These are phyloP conservation scores for Entomobrya proxima DNA, from an alignment of 2,888 invertebrate species.

Conservation along the genomic window DNA sequence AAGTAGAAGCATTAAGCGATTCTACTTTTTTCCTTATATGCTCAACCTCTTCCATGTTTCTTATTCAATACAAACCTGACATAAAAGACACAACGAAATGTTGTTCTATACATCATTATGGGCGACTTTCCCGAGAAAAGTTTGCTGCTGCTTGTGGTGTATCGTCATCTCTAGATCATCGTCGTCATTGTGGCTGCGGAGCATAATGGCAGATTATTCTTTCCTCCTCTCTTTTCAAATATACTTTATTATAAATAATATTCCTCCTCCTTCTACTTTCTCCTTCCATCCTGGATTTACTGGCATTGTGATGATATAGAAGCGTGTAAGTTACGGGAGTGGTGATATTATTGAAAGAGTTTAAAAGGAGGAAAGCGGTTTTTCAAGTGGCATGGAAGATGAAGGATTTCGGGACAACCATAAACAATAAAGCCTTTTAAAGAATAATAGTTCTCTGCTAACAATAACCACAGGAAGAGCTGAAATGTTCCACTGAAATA, in stretches of 20 bases:
- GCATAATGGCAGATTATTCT: conserved; percentile 55
- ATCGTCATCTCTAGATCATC: neutral
- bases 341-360: neutral
- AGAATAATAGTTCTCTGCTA: neutral
- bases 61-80: neutral
- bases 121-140: neutral
- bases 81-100: neutral
- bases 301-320: neutral
- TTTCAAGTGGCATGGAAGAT: neutral
- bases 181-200: conserved; percentile 23
- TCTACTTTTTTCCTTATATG: conserved; percentile 21
- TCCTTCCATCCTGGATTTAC: conserved; percentile 44
- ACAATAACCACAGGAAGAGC: neutral
- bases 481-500: conserved; percentile 9
- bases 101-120: neutral
- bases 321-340: neutral
- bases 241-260: conserved; percentile 64
- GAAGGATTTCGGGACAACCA: conserved; percentile 46
- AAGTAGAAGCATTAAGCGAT: conserved; percentile 67
- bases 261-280: conserved; percentile 53
- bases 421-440: conserved; percentile 56
- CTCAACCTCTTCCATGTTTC: conserved; percentile 61
- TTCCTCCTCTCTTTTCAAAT: conserved; percentile 60
- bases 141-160: neutral
- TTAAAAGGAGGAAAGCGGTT: neutral